A percentile compares a stretch with the other conserved stretches of the same genome.
Evolutionary conservation across 1,140 invertebrate species (phyloP).

Genomic region (Anoplophora glabripennis): DNA sequence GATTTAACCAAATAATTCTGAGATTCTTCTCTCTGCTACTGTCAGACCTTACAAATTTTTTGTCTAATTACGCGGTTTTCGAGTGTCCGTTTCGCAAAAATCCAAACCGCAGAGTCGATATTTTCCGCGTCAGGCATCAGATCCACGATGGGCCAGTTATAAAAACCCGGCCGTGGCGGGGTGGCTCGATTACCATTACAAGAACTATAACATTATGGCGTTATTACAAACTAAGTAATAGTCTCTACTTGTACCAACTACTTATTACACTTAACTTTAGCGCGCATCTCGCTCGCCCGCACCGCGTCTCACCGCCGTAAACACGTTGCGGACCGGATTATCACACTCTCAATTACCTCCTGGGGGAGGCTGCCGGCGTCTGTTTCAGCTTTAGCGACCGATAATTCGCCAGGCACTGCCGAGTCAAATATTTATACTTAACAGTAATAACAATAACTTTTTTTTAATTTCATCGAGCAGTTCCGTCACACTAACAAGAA

Average conservation of each 20-base stretch:
- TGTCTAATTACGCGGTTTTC: no score
- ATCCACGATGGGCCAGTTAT: slow-evolving; percentile 28
- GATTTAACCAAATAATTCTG: no score
- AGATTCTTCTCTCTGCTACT: no score
- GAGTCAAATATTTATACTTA: no score
- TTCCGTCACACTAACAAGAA: no score
- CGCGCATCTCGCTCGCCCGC: slow-evolving; percentile 31
- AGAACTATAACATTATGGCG: slow-evolving; percentile 28
- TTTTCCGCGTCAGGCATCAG: slow-evolving; percentile 12
- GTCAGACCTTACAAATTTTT: no score
- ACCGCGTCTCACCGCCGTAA: slow-evolving; percentile 24
- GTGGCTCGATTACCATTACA: slow-evolving; percentile 27
- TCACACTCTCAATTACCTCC: slow-evolving; percentile 28
- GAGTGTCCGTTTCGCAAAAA: no score
- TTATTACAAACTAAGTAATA: slow-evolving; percentile 36
- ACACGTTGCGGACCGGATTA: slow-evolving; percentile 31
- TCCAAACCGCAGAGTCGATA: no score
- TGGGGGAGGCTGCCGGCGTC: slow-evolving; percentile 4
- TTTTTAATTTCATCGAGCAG: no score
- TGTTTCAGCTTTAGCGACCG: no score
- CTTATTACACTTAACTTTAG: slow-evolving; percentile 39
- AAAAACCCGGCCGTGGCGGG: slow-evolving; percentile 26
- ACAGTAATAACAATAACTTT: no score
- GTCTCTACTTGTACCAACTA: slow-evolving; percentile 35
- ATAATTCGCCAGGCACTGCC: no score